Evolutionary conservation across 2,888 invertebrate genomes (phyloP).

Genomic region (Pyrocoelia pectoralis): DNA sequence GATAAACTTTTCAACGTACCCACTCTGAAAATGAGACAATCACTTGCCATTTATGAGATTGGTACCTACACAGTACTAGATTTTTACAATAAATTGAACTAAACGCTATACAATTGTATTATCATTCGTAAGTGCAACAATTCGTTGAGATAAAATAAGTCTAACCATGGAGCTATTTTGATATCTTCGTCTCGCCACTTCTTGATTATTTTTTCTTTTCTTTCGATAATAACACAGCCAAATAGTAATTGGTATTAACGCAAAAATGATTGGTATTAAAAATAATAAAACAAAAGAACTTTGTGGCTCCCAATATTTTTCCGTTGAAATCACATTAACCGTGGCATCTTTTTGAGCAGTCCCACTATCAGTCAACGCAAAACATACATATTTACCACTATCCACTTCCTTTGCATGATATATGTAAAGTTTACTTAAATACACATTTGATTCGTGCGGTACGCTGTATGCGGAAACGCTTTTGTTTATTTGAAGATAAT

Average conservation of each 20-base stretch:
- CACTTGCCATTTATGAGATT: no score
- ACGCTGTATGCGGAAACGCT: conserved; percentile 43
- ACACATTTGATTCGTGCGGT: conserved; percentile 45
- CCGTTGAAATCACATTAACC: conserved; percentile 43
- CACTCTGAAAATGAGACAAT: no score
- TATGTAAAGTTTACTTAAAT: conserved; percentile 54
- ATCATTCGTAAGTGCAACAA: conserved; percentile 7
- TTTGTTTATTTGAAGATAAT: conserved; percentile 49
- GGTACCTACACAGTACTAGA: no score
- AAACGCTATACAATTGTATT: conserved; percentile 16
- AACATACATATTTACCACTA: conserved; percentile 54
- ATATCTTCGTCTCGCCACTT: conserved; percentile 3
- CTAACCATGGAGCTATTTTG: conserved; percentile 18
- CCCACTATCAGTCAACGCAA: conserved; percentile 52
- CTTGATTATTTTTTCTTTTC: conserved; percentile 42
- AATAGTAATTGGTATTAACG: conserved; percentile 50
- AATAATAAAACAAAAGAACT: conserved; percentile 51
- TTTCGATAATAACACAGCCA: conserved; percentile 54
- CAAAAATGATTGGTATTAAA: conserved; percentile 52
- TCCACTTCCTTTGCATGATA: conserved; percentile 50
- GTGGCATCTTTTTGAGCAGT: conserved; percentile 50
- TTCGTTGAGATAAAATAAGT: conserved; percentile 21
- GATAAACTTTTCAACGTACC: no score
- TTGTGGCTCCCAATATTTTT: conserved; percentile 38
- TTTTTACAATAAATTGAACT: no score